Conservation (phyloP, 1,140 invertebrate genomes). For the Colletes latitarsis region DNA sequence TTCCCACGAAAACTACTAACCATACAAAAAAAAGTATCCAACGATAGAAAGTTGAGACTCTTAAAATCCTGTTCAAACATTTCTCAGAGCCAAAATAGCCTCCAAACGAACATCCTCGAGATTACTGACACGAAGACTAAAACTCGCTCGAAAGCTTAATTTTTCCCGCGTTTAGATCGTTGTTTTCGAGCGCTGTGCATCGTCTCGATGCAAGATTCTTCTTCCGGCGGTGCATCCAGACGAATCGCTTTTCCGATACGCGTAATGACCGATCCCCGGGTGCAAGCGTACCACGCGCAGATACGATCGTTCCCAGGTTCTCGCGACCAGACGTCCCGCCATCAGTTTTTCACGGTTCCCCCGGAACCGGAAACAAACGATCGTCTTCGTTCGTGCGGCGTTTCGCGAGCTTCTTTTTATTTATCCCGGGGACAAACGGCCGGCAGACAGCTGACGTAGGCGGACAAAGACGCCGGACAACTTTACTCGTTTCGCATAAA, state of each 20-base stretch:
- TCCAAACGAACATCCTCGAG: no score
- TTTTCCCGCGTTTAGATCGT: no score
- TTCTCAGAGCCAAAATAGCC: no score
- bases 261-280: conserved; percentile 41
- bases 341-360: conserved; percentile 53
- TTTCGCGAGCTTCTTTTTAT: conserved; percentile 64
- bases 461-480: conserved; percentile 64
- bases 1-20: no score
- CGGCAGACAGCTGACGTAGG: conserved; percentile 63
- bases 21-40: no score
- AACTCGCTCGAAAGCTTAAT: no score
- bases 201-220: no score
- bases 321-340: conserved; percentile 23
- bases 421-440: conserved; percentile 65
- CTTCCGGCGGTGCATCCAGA: no score
- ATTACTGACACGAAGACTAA: no score
- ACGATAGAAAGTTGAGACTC: no score
- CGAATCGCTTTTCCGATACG: conserved; percentile 27
- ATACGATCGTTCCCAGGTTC: conserved; percentile 5
- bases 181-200: no score
- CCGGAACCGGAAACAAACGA: conserved; percentile 59
- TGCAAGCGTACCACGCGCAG: conserved; percentile 15
- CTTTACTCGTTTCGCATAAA: conserved; percentile 57
- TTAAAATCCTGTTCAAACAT: no score
- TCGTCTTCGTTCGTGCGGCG: conserved; percentile 59